Evolutionary conservation across 2,888 invertebrate genomes (phyloP).

Genomic region (Diarsia brunnea): DNA sequence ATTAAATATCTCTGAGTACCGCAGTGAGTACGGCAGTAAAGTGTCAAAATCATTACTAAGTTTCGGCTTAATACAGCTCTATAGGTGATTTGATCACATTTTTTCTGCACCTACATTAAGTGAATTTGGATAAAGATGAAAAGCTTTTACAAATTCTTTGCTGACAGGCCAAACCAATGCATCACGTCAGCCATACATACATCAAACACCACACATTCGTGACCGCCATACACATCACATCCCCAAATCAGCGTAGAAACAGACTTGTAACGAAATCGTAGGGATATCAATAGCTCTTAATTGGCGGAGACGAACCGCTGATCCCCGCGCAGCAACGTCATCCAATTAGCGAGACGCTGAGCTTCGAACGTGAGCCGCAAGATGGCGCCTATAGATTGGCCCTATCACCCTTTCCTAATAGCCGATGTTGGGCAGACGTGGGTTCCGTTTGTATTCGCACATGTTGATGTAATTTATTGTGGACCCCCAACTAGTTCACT

Average conservation of each 20-base stretch:
- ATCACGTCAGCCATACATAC: constrained; percentile 1
- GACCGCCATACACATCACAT: constrained; percentile 48
- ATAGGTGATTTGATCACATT: neutral
- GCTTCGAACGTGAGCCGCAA: constrained; percentile 57
- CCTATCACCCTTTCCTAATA: constrained; percentile 46
- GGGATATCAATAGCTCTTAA: constrained; percentile 74
- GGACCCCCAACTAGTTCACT: constrained; percentile 5
- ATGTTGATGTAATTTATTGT: constrained; percentile 60
- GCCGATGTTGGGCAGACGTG: constrained; percentile 47
- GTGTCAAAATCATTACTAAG: no score
- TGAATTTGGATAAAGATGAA: neutral
- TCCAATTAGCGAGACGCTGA: constrained; percentile 73
- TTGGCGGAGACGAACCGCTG: constrained; percentile 66
- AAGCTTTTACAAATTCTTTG: neutral
- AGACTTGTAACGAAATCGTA: constrained; percentile 63
- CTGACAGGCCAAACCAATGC: constrained; percentile 10
- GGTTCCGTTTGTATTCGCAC: constrained; percentile 44
- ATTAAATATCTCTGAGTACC: no score
- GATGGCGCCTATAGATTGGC: constrained; percentile 68
- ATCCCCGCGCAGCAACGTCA: constrained; percentile 62
- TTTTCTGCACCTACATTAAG: neutral
- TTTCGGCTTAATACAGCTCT: no score
- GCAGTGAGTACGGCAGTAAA: no score
- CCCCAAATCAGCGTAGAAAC: constrained; percentile 34
- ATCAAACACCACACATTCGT: constrained; percentile 28